These are phyloP conservation scores for Aurelia coerulea DNA, from an alignment of 30 jellyfish, hydroid and myxozoan species.

Conservation along the genomic window DNA sequence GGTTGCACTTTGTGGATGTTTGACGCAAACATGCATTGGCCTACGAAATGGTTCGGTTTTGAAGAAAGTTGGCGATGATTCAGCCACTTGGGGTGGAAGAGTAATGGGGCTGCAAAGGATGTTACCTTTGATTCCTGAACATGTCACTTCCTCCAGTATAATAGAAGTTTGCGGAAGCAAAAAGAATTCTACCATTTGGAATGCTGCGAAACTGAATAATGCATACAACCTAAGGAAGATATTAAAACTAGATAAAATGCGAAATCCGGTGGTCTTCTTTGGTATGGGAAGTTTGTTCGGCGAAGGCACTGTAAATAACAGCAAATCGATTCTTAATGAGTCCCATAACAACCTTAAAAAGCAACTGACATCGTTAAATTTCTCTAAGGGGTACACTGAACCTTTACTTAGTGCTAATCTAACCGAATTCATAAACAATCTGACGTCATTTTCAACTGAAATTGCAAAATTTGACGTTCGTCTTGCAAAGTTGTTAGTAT, in stretches of 20 bases:
- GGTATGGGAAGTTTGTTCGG: constrained; percentile 21
- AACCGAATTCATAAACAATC: constrained; percentile 11
- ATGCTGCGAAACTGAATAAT: constrained; percentile 14
- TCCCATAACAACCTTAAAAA: not conserved
- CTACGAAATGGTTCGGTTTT: constrained; percentile 32
- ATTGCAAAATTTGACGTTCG: constrained; percentile 4
- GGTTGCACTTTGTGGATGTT: constrained; percentile 49
- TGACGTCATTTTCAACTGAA: constrained; percentile 1
- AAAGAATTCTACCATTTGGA: constrained; percentile 36
- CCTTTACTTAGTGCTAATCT: constrained; percentile 5
- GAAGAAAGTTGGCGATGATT: constrained; percentile 24
- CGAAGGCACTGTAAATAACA: not conserved
- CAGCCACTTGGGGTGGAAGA: constrained; percentile 48
- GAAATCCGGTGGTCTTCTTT: constrained; percentile 15
- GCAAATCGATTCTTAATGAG: not conserved
- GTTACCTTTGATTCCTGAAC: constrained; percentile 16
- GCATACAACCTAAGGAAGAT: constrained; percentile 8
- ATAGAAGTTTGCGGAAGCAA: constrained; percentile 10
- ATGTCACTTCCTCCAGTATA: not conserved
- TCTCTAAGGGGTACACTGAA: constrained; percentile 8
- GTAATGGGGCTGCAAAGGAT: constrained; percentile 12
- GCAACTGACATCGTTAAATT: not conserved
- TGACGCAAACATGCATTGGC: constrained; percentile 56
- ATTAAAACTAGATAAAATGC: not conserved
- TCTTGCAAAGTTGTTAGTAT: not conserved